Evolutionary conservation across 2,113 vertebrate genomes (phyloP).

Genomic region (Cyanoramphus novaezelandiae): DNA sequence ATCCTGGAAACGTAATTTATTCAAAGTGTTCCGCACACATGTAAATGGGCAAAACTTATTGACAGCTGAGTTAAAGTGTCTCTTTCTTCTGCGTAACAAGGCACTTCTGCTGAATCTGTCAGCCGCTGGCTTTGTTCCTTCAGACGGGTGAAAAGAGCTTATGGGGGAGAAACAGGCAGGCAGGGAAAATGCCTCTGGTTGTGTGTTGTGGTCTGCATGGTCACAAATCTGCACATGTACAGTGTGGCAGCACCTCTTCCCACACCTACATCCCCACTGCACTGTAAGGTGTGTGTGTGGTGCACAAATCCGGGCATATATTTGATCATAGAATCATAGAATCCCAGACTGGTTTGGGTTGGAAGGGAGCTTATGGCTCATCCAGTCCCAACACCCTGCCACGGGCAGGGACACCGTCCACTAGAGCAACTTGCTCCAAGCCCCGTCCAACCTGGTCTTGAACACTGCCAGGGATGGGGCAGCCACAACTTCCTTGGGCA

Average conservation of each 20-base stretch:
- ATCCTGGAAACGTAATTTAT: conserved; percentile 63
- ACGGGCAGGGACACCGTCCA: background rate
- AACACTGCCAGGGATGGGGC: background rate
- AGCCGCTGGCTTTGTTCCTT: conserved; percentile 41
- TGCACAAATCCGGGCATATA: background rate
- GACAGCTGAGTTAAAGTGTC: conserved; percentile 62
- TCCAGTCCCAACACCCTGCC: background rate
- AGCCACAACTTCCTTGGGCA: background rate
- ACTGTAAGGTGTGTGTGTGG: rapidly evolving
- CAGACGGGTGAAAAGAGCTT: background rate
- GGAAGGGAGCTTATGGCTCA: background rate
- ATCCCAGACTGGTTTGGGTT: background rate
- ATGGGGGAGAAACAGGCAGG: background rate
- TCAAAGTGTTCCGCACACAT: conserved; percentile 46
- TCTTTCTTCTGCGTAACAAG: conserved; percentile 49
- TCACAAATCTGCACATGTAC: background rate
- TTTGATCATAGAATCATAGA: background rate
- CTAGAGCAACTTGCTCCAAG: background rate
- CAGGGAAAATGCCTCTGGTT: background rate
- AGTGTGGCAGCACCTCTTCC: background rate
- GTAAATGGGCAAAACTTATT: conserved; percentile 61
- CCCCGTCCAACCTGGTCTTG: background rate
- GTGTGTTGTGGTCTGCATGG: background rate
- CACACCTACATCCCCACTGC: rapidly evolving
- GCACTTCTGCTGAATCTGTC: conserved; percentile 39